Evolutionary conservation across 2,113 vertebrate species (phyloP), one percentile per base, ranked within the genome.

Genomic region (Sander lucioperca): DNA sequence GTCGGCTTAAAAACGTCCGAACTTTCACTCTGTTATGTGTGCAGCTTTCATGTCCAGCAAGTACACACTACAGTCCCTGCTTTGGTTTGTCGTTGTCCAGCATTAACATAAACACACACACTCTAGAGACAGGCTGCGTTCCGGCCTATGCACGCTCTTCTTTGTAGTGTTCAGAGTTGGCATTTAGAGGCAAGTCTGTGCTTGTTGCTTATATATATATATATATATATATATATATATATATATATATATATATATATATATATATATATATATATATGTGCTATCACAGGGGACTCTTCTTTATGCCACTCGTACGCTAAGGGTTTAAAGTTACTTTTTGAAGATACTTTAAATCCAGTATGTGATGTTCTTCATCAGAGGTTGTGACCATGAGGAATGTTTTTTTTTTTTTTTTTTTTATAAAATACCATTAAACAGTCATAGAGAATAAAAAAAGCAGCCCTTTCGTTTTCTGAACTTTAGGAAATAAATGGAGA

Each of bases 381-480:
- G 73, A 50, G 33, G 72, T 82, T 12, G 27, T 71, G 19, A 82
- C 80, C 82, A 76, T 5, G 54, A 79, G 51, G 77, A 91, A 77
- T 84, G 81, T 77, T 84, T 87, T 27, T 33, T 68, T 30, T 30
- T 0, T 30, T 86, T 15, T n/a, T 58, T 70, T 27, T 82, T 89
- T 92, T 91, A 94, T 94, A 93, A 95, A 95, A 95, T 95, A 94
- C 93, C 94, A 93, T 96, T 94, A 89, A 90, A 94, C 95, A 80
- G 93, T 95, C 94, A 91, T 94, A 93, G 93, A 73, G 39, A 84
- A 25, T 45, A 48, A 81, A 77, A 75, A 56, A 56, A 82, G 61
- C 33, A 25, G 82, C 72, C 66, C 45, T 71, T 58, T 13, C 19
- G 18, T 51, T 56, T 62, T 62, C 74, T 89, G 85, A 83, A 85